These are phyloP conservation scores for Dicaeum eximium DNA, from an alignment of 2,113 vertebrate species.

Conservation along the genomic window DNA sequence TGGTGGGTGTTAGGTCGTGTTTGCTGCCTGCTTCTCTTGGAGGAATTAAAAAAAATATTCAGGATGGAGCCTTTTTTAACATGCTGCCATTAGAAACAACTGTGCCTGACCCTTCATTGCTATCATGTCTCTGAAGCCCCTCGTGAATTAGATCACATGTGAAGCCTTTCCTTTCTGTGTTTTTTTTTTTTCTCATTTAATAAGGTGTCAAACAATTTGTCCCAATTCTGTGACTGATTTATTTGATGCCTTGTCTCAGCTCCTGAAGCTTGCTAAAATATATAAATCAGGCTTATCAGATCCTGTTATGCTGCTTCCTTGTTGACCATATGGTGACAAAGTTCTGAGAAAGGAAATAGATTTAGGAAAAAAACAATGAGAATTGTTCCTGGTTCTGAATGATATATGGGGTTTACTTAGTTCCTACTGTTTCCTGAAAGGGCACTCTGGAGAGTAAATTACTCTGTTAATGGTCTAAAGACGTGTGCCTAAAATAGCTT, in stretches of 20 bases:
- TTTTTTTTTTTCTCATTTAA: background rate
- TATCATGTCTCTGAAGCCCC: background rate
- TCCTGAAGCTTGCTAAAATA: background rate
- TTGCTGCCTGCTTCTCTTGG: background rate
- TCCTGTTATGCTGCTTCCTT: background rate
- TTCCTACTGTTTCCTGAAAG: conserved; percentile 57
- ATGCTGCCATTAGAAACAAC: background rate
- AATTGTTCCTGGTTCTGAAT: conserved; percentile 46
- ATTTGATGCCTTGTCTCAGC: background rate
- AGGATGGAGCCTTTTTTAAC: background rate
- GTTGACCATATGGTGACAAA: conserved; percentile 30
- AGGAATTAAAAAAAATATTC: background rate
- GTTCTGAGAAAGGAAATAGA: conserved; percentile 53
- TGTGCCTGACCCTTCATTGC: background rate
- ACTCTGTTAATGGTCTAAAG: conserved; percentile 56
- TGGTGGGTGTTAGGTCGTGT: background rate
- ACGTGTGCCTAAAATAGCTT: conserved; percentile 32
- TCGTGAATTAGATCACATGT: background rate
- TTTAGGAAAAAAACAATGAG: conserved; percentile 49
- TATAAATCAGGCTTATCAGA: background rate
- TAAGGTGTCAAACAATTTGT: background rate
- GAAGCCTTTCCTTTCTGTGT: background rate
- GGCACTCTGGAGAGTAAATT: conserved; percentile 58
- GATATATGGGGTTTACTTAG: conserved; percentile 59
- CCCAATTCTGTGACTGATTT: background rate